A percentile compares a stretch with the other conserved stretches of the same genome.
These are phyloP conservation scores for Portevinia maculata DNA, from an alignment of 2,888 invertebrate genomes.

Conservation along the genomic window DNA sequence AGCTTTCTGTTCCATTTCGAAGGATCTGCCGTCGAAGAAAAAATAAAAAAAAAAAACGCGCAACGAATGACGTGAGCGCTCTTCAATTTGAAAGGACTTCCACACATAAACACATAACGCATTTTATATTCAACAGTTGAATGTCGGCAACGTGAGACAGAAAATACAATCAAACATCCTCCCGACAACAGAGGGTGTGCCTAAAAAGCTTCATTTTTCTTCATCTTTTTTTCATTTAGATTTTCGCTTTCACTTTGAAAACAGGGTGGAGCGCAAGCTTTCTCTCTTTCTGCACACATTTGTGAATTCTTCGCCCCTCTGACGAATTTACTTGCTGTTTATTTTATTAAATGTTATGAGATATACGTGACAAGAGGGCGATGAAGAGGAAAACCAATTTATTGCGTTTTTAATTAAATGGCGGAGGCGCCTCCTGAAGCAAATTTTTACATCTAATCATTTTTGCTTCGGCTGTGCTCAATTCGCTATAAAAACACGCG, in stretches of 20 bases:
- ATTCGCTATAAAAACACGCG: neutral
- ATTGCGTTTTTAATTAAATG: slow-evolving; percentile 42
- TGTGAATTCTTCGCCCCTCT: neutral
- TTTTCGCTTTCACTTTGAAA: slow-evolving; percentile 65
- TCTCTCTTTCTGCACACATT: neutral
- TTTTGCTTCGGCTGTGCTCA: too few relatives aligned
- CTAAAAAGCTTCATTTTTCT: slow-evolving; percentile 17
- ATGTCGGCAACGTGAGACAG: neutral
- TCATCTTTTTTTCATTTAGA: slow-evolving; percentile 2
- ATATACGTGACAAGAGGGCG: slow-evolving; percentile 37
- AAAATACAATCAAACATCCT: neutral
- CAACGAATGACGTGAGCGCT: too few relatives aligned
- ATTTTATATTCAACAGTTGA: slow-evolving; percentile 67
- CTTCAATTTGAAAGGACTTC: neutral
- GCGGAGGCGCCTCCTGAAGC: neutral
- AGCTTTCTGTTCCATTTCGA: neutral
- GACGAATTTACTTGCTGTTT: slow-evolving; percentile 19
- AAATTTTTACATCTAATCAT: neutral
- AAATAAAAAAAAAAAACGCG: too few relatives aligned
- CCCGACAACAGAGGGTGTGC: slow-evolving; percentile 6
- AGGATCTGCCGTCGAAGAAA: neutral
- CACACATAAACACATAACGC: slow-evolving; percentile 2
- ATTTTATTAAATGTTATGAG: slow-evolving; percentile 47
- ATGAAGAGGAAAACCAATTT: slow-evolving; percentile 16
- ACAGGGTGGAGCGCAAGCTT: slow-evolving; percentile 44